Evolutionary conservation across 2,888 invertebrate species (phyloP), one percentile per base, ranked within the genome.

Genomic region (Glyphotaelius pellucidus): DNA sequence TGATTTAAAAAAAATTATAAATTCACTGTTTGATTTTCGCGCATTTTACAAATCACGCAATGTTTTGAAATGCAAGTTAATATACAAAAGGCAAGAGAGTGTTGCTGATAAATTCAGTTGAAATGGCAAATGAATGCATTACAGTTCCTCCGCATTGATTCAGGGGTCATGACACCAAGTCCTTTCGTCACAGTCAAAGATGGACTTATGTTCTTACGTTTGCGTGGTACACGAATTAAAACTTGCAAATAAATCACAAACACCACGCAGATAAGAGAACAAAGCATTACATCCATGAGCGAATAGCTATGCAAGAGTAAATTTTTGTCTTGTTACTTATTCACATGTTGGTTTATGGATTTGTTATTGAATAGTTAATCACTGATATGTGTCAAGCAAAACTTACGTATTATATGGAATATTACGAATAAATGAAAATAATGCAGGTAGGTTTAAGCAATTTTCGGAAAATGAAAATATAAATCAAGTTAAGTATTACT

Each of bases 181-280:
- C 35, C 15, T 83, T 32, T 83, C 83, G 32, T 83, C 14, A 38
- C 83, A 83, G 38, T 83, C 83, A 35, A 32, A 83, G 31, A 35
- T 83, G 83, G 83, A 83, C 35, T 83, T 83, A 83, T 38, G 83
- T 83, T 38, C 35, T 35, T 38, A 35, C 32, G 35, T 83, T 32
- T 67, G 67, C 25, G 19, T 83, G 83, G 83, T 83, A 31, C 25
- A 19, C 1, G 19, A 35, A 38, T 83, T 35, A 83, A 83, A 83
- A 38, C 83, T 19, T 32, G 25, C 83, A 83, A 83, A 25, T 67
- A 83, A 83, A 38, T 83, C 32, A 32, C 32, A 35, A 67, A 19
- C 67, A 67, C 52, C 3, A 25, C 52, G 25, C 5, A 67, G 19
- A 67, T 67, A 19, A 19, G 52, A 52, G 52, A 67, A 67, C 52